Conservation (phyloP, 2,113 vertebrate genomes). For the Crotalus helleri region DNA sequence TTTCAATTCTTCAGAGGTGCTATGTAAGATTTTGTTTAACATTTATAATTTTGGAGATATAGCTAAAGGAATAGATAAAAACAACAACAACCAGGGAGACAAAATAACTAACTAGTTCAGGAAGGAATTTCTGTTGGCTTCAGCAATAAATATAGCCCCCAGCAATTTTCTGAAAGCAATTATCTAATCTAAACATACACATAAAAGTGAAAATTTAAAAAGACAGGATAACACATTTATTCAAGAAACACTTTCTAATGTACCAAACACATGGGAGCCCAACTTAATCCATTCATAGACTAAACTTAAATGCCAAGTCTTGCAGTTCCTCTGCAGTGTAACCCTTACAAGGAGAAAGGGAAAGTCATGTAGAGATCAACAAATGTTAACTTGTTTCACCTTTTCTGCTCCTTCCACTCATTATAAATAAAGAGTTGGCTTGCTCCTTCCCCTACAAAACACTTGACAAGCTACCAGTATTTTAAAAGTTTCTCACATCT, state of each 20-base stretch:
- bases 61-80: background rate
- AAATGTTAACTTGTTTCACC: slow-evolving; percentile 6
- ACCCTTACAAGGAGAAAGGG: background rate
- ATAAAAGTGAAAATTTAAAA: background rate
- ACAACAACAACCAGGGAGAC: background rate
- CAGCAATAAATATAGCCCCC: background rate
- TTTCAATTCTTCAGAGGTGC: background rate
- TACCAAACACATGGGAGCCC: fast-evolving
- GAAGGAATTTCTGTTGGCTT: background rate
- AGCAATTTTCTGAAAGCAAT: background rate
- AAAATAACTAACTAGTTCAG: background rate
- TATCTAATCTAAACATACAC: background rate
- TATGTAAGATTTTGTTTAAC: background rate
- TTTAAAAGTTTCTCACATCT: slow-evolving; percentile 4
- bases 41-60: background rate
- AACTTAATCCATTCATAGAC: background rate
- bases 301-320: background rate
- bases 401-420: background rate
- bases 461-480: background rate
- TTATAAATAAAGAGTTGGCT: background rate
- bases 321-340: background rate
- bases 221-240: background rate
- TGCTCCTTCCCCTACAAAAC: background rate
- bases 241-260: background rate
- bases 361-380: background rate